phyloP scores from a whole-genome alignment of 2,113 vertebrate species.

The Columbina picui region DNA sequence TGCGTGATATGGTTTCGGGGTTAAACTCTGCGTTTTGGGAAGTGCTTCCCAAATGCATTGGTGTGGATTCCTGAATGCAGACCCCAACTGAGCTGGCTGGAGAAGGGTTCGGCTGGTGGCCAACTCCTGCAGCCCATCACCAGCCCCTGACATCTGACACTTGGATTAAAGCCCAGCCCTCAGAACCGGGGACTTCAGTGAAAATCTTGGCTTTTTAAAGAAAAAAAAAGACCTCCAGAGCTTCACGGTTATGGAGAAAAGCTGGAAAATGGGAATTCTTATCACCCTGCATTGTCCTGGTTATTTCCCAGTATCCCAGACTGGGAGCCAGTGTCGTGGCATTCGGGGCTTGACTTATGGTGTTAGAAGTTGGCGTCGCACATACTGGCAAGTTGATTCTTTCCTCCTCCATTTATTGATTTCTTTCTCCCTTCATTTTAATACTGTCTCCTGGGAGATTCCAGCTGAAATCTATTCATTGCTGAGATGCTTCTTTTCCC shows the following conservation, averaged over 20 bases:
- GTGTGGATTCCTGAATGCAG: neutral
- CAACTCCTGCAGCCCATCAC: neutral
- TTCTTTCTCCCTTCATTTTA: conserved; percentile 26
- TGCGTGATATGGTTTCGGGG: fast-evolving
- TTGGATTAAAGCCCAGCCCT: neutral
- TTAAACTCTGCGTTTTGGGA: neutral
- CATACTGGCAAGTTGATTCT: neutral
- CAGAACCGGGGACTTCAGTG: neutral
- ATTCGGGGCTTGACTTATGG: neutral
- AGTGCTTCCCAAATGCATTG: neutral
- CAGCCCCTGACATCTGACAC: neutral
- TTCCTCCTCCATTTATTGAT: conserved; percentile 20
- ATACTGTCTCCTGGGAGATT: conserved; percentile 37
- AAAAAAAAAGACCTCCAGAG: neutral
- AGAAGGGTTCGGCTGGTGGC: neutral
- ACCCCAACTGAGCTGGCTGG: neutral
- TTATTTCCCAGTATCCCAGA: neutral
- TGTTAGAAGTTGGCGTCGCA: neutral
- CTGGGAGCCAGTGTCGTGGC: neutral
- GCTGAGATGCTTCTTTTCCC: conserved; percentile 33
- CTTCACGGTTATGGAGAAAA: neutral
- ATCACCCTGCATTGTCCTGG: fast-evolving
- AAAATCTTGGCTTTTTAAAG: neutral
- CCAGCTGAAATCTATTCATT: conserved; percentile 19
- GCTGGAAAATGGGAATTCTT: neutral